Base-by-base conservation (phyloP, 2,797 vertebrate species). In the Sebastes baramenuke region DNA sequence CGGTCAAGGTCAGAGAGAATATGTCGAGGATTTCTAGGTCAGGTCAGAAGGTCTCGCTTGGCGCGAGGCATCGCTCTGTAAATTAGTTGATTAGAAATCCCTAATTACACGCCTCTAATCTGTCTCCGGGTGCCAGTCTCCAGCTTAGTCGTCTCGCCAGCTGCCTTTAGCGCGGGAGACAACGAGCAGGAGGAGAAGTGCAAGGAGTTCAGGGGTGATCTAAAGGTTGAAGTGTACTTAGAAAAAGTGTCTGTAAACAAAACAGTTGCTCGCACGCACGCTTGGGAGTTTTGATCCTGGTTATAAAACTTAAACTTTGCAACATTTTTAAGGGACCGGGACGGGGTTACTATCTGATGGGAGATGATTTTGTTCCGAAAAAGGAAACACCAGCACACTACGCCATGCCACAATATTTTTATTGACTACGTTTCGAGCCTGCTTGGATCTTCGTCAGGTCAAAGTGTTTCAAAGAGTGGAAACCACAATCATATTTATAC, bases 51-150 rank as follows among this genome's bases (percentile, higher is more conserved):
- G 83, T 91, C 87, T 52, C 75, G 81, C 49, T 83, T 79, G 85
- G 80, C 86, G 72, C 88, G 85, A 91, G 90, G 91, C 92, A 94
- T 94, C 94, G 93, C 76, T 64, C 80, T 93, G 94, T 94, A 95
- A 97, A 96, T 97, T 94, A 95, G 95, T 95, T 97, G 95, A 97
- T 97, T 96, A 94, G 89, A 95, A 96, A 96, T 96, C 95, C 94
- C 93, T 95, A 95, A 96, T 96, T 96, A 95, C 89, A 90, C 80
- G 77, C 72, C 88, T 83, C 87, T 97, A 96, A 97, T 96, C 96
- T 95, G 93, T 94, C 87, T 94, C 84, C 77, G 85, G 74, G 76
- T 89, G 80, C 78, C 75, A 90, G 88, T 93, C 84, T 79, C 85
- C 90, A 68, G 93, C 89, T 96, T 95, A 95, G 89, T 78, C 84